Evolutionary conservation across 92 coral and sea anemone genomes (phyloP), one percentile per base, ranked within the genome.

Genomic region (Bergia puertoricense): DNA sequence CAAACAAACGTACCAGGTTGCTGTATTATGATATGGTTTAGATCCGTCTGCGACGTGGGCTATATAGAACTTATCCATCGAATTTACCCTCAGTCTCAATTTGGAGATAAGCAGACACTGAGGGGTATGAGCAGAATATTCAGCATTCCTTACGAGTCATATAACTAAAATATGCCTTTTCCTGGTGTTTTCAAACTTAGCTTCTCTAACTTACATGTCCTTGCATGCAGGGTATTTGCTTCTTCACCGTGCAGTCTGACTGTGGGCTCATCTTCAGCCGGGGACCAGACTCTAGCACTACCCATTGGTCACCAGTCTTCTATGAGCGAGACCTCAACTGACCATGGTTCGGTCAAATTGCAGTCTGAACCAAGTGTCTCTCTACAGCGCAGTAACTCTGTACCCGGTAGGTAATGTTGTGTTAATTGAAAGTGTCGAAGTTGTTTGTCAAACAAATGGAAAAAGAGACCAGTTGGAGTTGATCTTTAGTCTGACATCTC

Each of bases 301-400:
- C 45, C 75, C 74, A 9, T 68, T 62, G 86, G 86, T 8, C 54
- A 82, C 77, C 86, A 66, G 76, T 82, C 86, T 5, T 67, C 86
- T 42, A 43, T 82, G 86, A 82, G 86, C 16, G 86, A 82, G 86
- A 74, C 86, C 7, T 71, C 77, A n/a, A 36, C 86, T 8, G 23
- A 82, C 76, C 36, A 41, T 40, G 22, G 77, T 62, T 41, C 51
- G 9, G 77, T 23, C 42, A 82, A 82, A 23, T 82, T 77, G 11
- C 86, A 82, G 76, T 62, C 86, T 3, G 86, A 82, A 50, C 59
- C 86, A 46, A 57, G 73, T 39, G 44, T 18, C 36, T 80, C 66
- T 80, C 7, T 81, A 30, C 86, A 82, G 76, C 76, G 86, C 38
- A 68, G 86, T 44, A 82, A 82, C n/a, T 82, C 86, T 20, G 76